Evolutionary conservation across 1,140 invertebrate genomes (phyloP).

Genomic region (Heliconius hermathena): DNA sequence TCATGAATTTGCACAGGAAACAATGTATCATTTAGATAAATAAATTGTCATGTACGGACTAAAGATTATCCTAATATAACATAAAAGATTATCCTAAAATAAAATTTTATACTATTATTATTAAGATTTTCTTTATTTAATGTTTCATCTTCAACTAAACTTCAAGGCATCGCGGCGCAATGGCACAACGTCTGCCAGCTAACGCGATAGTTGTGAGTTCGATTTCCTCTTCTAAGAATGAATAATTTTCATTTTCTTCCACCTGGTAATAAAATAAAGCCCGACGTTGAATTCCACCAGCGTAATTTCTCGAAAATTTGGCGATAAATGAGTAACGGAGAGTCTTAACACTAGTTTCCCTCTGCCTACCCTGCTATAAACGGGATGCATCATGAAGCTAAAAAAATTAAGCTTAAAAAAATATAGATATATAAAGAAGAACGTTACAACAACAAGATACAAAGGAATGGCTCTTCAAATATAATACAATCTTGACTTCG

Average conservation of each 20-base stretch:
- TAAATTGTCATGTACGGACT: too few species aligned
- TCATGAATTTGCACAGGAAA: not conserved
- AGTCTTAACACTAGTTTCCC: not conserved
- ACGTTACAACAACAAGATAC: too few species aligned
- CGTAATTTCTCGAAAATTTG: not conserved
- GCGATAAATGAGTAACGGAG: not conserved
- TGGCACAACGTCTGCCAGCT: too few species aligned
- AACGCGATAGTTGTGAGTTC: not conserved
- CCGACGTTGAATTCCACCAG: not conserved
- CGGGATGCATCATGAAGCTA: not conserved
- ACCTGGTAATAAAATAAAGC: not conserved
- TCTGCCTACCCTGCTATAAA: not conserved
- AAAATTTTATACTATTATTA: too few species aligned
- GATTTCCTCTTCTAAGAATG: not conserved
- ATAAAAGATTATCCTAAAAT: too few species aligned
- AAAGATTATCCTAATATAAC: too few species aligned
- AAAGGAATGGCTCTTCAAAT: not conserved
- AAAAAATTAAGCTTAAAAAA: not conserved
- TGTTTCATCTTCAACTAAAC: not conserved
- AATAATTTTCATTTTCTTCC: not conserved
- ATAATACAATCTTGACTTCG: slow-evolving; percentile 16
- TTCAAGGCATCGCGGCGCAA: too few species aligned
- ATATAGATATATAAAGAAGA: too few species aligned
- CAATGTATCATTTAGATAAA: not conserved
- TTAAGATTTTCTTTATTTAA: not conserved